These are phyloP conservation scores for Sprattus sprattus DNA, from an alignment of 2,113 vertebrate species.

Conservation along the genomic window DNA sequence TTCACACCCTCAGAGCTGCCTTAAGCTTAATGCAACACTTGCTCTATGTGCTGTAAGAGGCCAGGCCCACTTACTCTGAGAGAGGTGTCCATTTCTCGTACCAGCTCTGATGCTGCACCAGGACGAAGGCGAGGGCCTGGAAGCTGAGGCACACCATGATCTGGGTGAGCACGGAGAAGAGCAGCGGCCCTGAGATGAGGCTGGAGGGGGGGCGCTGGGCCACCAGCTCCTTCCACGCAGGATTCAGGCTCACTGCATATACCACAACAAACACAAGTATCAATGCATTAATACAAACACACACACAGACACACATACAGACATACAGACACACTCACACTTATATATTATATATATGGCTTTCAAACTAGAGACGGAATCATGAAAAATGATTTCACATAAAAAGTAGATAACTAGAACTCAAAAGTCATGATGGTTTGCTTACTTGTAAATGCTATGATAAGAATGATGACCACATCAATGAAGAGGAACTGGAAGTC, in stretches of 20 bases:
- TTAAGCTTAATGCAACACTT: neutral
- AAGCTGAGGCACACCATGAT: slow-evolving; percentile 90
- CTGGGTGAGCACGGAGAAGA: slow-evolving; percentile 92
- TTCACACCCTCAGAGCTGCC: neutral
- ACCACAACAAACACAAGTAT: neutral
- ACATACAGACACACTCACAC: neutral
- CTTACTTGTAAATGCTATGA: slow-evolving; percentile 98
- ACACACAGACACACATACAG: neutral
- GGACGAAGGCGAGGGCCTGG: slow-evolving; percentile 84
- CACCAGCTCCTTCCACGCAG: slow-evolving; percentile 92
- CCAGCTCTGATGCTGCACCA: slow-evolving; percentile 85
- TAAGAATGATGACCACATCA: slow-evolving; percentile 92
- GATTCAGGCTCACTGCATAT: slow-evolving; percentile 90
- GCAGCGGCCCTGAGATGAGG: slow-evolving; percentile 88
- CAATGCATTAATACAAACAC: neutral
- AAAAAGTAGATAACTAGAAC: neutral
- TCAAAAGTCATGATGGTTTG: slow-evolving; percentile 36
- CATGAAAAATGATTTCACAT: neutral
- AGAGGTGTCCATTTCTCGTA: slow-evolving; percentile 75
- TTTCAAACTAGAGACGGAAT: neutral
- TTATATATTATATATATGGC: neutral
- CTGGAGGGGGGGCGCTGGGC: slow-evolving; percentile 87
- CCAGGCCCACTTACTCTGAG: slow-evolving; percentile 78
- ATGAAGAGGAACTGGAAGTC: slow-evolving; percentile 99
- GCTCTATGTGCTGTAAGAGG: neutral